These are phyloP conservation scores for Tachysurus vachellii DNA, from an alignment of 2,113 vertebrate genomes.

Conservation along the genomic window DNA sequence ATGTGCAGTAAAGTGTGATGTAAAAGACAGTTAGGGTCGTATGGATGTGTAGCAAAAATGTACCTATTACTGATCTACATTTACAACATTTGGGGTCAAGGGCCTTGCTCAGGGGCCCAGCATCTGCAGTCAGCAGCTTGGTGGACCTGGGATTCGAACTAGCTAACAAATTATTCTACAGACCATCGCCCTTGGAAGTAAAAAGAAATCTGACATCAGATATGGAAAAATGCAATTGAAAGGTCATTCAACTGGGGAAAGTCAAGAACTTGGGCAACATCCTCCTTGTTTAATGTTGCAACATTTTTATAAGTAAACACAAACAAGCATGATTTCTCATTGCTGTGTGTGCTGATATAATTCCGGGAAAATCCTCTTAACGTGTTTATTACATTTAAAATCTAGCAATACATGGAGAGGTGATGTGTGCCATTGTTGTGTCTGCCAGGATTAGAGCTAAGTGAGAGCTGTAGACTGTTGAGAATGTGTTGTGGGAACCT, in stretches of 20 bases:
- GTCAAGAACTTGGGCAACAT: neutral
- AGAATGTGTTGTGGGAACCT: too few species aligned
- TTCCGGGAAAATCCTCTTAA: neutral
- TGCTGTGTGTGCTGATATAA: neutral
- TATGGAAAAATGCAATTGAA: neutral
- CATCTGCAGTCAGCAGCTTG: too few species aligned
- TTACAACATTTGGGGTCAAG: too few species aligned
- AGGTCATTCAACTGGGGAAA: neutral
- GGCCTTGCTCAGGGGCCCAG: too few species aligned
- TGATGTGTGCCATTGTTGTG: neutral
- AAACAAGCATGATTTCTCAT: neutral
- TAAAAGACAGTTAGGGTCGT: neutral
- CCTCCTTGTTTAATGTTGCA: neutral
- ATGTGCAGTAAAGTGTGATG: neutral
- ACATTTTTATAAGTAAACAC: neutral
- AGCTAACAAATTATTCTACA: neutral
- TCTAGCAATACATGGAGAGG: neutral
- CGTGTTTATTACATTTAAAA: neutral
- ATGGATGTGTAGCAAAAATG: neutral
- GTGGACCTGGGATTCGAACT: neutral
- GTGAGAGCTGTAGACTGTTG: neutral
- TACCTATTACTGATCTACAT: neutral
- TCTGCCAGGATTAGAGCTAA: neutral
- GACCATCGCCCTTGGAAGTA: neutral
- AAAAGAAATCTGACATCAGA: neutral